Percentiles rank a stretch among this genome's conserved stretches.
Evolutionary conservation across 2,888 invertebrate genomes (phyloP).

Genomic region (Xanthia icteritia): DNA sequence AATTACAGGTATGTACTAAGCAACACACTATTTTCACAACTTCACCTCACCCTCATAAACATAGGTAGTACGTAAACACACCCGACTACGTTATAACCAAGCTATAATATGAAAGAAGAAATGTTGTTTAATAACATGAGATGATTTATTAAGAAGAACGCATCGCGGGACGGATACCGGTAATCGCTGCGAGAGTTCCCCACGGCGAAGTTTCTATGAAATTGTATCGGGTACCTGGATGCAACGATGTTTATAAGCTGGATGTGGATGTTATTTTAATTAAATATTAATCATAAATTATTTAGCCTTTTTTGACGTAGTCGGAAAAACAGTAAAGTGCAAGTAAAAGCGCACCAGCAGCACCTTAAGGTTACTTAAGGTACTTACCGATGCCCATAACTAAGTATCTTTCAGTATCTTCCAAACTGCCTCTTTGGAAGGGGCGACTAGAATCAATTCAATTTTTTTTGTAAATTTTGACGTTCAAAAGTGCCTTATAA

Average conservation of each 20-base stretch:
- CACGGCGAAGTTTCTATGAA: constrained; percentile 72
- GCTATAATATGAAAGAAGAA: constrained; percentile 71
- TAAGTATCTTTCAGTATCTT: too few relatives aligned
- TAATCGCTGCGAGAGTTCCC: constrained; percentile 67
- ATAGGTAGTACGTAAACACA: constrained; percentile 41
- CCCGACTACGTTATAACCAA: constrained; percentile 52
- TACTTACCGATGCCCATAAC: too few relatives aligned
- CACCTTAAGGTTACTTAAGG: too few relatives aligned
- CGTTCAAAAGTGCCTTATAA: too few relatives aligned
- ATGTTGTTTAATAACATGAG: constrained; percentile 72
- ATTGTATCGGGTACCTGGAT: constrained; percentile 73
- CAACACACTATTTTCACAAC: background rate
- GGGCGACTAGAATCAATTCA: too few relatives aligned
- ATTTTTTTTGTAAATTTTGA: too few relatives aligned
- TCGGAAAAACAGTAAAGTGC: too few relatives aligned
- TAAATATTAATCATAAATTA: background rate
- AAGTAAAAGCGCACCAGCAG: too few relatives aligned
- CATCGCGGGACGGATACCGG: constrained; percentile 67
- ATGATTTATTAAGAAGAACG: constrained; percentile 74
- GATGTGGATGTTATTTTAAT: constrained; percentile 38
- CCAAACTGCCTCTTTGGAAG: too few relatives aligned
- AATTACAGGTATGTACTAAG: background rate
- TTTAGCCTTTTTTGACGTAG: too few relatives aligned
- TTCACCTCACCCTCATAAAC: background rate
- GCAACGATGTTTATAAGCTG: constrained; percentile 39